These are phyloP conservation scores for Brachionus paranguensis DNA, from an alignment of 1,140 invertebrate genomes.

Conservation along the genomic window DNA sequence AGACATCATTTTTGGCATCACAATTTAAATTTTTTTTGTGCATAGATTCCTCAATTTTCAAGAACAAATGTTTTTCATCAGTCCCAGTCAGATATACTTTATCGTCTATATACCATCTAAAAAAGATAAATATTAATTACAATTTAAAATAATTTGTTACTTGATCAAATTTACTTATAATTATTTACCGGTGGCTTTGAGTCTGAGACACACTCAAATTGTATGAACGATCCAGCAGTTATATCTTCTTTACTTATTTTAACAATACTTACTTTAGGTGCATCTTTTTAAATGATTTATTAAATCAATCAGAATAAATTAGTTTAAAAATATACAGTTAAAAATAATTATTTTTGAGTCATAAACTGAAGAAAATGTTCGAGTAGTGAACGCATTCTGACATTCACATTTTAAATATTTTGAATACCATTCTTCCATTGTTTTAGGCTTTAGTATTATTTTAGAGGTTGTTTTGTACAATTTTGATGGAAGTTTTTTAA, in stretches of 20 bases:
- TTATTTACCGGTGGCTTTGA: conserved; percentile 11
- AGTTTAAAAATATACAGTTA: not conserved
- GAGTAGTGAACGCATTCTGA: not conserved
- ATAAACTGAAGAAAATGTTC: not conserved
- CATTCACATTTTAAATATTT: conserved; percentile 35
- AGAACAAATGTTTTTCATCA: conserved; percentile 4
- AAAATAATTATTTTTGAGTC: conserved; percentile 26
- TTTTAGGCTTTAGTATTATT: not conserved
- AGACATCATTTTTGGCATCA: conserved; percentile 37
- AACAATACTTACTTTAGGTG: conserved; percentile 25
- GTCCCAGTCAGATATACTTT: not conserved
- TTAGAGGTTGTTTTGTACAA: conserved; percentile 21
- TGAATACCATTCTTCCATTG: conserved; percentile 7
- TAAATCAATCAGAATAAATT: not conserved
- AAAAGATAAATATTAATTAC: not conserved
- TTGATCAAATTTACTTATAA: not conserved
- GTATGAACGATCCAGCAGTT: not conserved
- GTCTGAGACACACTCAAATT: conserved; percentile 33
- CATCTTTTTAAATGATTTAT: not conserved
- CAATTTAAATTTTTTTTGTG: conserved; percentile 25
- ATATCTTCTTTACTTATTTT: conserved; percentile 11
- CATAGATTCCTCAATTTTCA: conserved; percentile 26
- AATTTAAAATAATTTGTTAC: not conserved
- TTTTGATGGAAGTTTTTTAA: not conserved
- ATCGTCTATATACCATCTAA: conserved; percentile 35